These are phyloP conservation scores for Nemoura dubitans DNA, from an alignment of 2,888 invertebrate genomes.

Conservation along the genomic window DNA sequence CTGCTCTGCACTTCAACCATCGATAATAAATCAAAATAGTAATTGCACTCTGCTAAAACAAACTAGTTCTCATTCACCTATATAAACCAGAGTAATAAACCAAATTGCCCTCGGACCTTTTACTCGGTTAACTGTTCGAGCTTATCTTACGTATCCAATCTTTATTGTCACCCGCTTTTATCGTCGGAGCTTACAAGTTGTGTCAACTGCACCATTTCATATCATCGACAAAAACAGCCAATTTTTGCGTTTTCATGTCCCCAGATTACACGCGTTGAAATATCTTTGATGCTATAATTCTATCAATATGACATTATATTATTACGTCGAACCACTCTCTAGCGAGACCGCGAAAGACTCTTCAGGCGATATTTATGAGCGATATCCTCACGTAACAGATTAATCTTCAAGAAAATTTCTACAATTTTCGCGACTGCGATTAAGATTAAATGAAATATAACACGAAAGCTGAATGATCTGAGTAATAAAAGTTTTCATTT, in stretches of 20 bases:
- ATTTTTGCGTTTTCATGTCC: background rate
- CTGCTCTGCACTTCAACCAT: background rate
- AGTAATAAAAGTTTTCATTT: background rate
- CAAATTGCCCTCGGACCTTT: background rate
- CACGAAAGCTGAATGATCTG: background rate
- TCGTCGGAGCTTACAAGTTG: background rate
- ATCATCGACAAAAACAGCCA: background rate
- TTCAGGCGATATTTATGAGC: background rate
- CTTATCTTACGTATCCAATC: background rate
- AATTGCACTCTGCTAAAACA: background rate
- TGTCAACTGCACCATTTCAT: background rate
- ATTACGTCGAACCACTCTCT: background rate
- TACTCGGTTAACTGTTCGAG: background rate
- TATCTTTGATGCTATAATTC: background rate
- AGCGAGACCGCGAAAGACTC: background rate
- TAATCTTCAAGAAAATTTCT: background rate
- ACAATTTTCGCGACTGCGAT: background rate
- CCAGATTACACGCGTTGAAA: background rate
- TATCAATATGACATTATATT: background rate
- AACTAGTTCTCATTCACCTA: background rate
- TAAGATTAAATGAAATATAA: background rate
- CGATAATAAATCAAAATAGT: background rate
- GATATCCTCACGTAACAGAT: background rate
- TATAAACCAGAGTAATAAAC: background rate
- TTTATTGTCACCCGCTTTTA: background rate